phyloP scores from a whole-genome alignment of 2,888 invertebrate genomes.

The Chrysolina oricalcia region DNA sequence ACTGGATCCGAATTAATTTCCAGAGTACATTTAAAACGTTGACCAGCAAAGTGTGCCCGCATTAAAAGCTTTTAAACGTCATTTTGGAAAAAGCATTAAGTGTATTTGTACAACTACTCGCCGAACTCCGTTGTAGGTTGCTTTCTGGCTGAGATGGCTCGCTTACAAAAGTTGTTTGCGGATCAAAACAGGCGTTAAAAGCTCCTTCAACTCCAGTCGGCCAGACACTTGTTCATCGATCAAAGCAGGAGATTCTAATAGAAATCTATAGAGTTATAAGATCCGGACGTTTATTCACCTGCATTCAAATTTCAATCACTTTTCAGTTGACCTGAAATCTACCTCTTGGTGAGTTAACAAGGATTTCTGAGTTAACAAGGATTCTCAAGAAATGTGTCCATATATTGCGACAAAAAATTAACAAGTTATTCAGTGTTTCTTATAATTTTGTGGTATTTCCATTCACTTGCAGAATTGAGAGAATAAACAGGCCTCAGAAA shows the following conservation, averaged over 20 bases:
- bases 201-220: conserved; percentile 43
- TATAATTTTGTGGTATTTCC: too few species aligned
- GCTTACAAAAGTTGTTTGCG: conserved; percentile 65
- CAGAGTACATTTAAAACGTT: conserved; percentile 30
- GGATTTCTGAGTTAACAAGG: too few species aligned
- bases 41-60: conserved; percentile 45
- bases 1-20: conserved; percentile 32
- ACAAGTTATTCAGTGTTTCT: too few species aligned
- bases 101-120: conserved; percentile 65
- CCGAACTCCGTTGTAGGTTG: conserved; percentile 54
- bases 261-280: background rate
- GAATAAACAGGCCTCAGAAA: too few species aligned
- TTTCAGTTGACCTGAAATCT: too few species aligned
- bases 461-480: too few species aligned
- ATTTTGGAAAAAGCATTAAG: conserved; percentile 64
- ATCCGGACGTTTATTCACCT: too few species aligned
- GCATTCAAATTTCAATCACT: too few species aligned
- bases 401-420: too few species aligned
- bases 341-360: too few species aligned
- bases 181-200: conserved; percentile 65
- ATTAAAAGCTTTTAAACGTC: conserved; percentile 63
- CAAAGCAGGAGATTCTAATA: background rate
- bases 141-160: conserved; percentile 54
- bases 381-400: too few species aligned
- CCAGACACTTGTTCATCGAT: background rate